Percentiles rank a stretch among this genome's conserved stretches.
These are phyloP conservation scores for Mantis religiosa DNA, from an alignment of 2,888 invertebrate genomes.

Conservation along the genomic window DNA sequence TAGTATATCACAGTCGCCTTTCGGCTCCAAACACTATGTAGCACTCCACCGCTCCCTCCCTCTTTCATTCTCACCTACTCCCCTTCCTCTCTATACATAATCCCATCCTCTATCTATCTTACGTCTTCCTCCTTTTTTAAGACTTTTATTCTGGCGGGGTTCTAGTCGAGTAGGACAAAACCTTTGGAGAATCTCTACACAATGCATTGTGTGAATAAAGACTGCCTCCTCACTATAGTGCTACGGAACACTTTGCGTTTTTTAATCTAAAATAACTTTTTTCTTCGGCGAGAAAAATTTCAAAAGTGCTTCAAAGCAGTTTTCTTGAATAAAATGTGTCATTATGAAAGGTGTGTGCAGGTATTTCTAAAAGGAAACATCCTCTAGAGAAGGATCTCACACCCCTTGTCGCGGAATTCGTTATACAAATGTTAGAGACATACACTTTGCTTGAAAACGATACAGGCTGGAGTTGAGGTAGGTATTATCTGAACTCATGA, in stretches of 20 bases:
- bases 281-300: not conserved
- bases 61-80: not conserved
- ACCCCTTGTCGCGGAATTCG: too few species aligned
- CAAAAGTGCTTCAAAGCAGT: not conserved
- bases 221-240: not conserved
- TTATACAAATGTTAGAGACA: too few species aligned
- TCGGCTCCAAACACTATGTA: not conserved
- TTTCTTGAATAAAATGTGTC: not conserved
- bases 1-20: not conserved
- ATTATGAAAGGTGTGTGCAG: not conserved
- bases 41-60: not conserved
- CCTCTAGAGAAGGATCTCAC: too few species aligned
- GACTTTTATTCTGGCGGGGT: not conserved
- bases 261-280: not conserved
- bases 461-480: too few species aligned
- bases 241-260: not conserved
- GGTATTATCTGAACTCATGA: too few species aligned
- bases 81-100: not conserved
- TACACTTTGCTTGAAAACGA: too few species aligned
- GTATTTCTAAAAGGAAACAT: not conserved
- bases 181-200: not conserved
- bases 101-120: slow-evolving; percentile 3
- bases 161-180: not conserved
- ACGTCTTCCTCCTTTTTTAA: not conserved
- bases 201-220: not conserved